Evolutionary conservation across 30 jellyfish, hydroid and myxozoan species (phyloP), one percentile per base, ranked within the genome.

Genomic region (Haliclystus octoradiatus): DNA sequence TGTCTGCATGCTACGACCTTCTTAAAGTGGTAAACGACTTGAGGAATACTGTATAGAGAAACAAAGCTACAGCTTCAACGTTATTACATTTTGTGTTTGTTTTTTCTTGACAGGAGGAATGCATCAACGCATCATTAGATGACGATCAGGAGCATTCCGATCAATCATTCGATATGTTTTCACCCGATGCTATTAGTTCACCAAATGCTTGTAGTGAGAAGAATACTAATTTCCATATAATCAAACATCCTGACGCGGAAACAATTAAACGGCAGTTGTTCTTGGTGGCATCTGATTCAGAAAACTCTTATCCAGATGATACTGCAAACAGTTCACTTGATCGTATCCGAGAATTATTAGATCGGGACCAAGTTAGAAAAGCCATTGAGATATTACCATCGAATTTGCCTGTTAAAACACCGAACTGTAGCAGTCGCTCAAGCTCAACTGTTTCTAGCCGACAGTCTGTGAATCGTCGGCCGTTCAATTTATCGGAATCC

Each of bases 141-240:
- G 68, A 82, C 49, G 85, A 82, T 19, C 71, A 74, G 5, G 94
- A 74, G 65, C 52, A 82, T 23, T 64, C 74, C 49, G 34, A 75
- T 51, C 63, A 66, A 47, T 71, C 86, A 28, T 80, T 80, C 47
- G 94, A 80, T 31, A 60, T 13, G 50, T 89, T 82, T 66, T 68
- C 95, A 3, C 95, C 95, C 14, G 93, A 79, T 27, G 95, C 93
- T 50, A 80, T 88, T 28, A 78, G 94, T 75, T 88, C 97, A 13
- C 97, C 97, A 1, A 90, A 72, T 57, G 49, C 88, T 1, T 9
- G 9, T 40, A 19, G 57, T 19, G 57, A 40, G 9, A 19, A 19
- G 14, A 40, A 40, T 5, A 9, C 14, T 5, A 19, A 40, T 19
- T 40, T 40, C 57, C 14, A 19, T 40, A 9, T 40, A 5, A 40